Base-by-base conservation (phyloP, 2,797 vertebrate genomes). In the Mycteria americana region DNA sequence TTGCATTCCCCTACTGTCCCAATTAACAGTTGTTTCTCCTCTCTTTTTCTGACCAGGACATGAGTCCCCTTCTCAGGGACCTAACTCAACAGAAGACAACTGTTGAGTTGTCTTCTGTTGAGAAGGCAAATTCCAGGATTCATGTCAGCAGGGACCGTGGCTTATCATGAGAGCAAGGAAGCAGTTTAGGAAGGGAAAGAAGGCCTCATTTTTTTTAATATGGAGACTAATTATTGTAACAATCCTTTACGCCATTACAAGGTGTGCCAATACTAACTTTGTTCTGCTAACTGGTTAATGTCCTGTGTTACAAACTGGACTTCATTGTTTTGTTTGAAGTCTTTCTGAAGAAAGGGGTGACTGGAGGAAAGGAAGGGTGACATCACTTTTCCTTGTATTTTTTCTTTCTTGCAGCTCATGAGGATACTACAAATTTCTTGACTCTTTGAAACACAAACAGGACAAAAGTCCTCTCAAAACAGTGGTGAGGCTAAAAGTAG, bases 81-180 rank as follows among this genome's bases (percentile, higher is more conserved):
- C 4, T 11, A 82, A 65, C 64, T 77, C 28, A 72, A 62, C 8
- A 57, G 37, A 86, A 95, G 41, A 75, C 39, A 86, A 68, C 22
- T 41, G 46, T 37, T n/a, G n/a, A n/a, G n/a, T 37, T 37, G 37
- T 37, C 37, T 37, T 37, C 37, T 37, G 37, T 37, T 39, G 37
- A 39, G 46, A 91, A 81, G 62, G 63, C 12, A 85, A 57, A 72
- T 65, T 63, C 69, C 82, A 89, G 51, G 76, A 74, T 18, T 53
- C 2, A 0, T 27, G 23, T 67, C 63, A 21, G 53, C 5, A 3
- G 28, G 19, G 25, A 72, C 10, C 1, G 1, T 6, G 41, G 25
- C 24, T 70, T 85, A 65, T 45, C 48, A 31, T 18, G 35, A 83
- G 13, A 84, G 31, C 28, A 89, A 92, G 21, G 39, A 89, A 77